Conservation (phyloP, 2,888 invertebrate species). For the Hirtodrosophila trivittata region DNA sequence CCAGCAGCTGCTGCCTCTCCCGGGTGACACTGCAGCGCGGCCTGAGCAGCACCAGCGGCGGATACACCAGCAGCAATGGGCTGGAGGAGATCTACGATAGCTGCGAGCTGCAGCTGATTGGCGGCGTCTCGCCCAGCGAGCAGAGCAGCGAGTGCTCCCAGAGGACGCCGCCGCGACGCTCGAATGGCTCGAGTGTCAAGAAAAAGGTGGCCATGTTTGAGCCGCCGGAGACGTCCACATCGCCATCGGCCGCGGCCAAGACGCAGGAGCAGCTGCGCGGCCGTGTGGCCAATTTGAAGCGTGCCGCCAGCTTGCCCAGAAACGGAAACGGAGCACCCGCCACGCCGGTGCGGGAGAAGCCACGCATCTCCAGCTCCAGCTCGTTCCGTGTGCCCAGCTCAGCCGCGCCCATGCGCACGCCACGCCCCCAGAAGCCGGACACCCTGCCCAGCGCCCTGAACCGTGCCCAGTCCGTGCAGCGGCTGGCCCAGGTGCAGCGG, state of each 20-base stretch:
- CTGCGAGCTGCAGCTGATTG: slow-evolving; percentile 71
- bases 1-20: slow-evolving; percentile 78
- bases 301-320: slow-evolving; percentile 83
- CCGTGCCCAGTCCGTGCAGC: slow-evolving; percentile 80
- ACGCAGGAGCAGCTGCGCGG: slow-evolving; percentile 76
- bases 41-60: slow-evolving; percentile 86
- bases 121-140: slow-evolving; percentile 85
- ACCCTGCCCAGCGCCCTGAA: slow-evolving; percentile 85
- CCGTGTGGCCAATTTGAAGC: slow-evolving; percentile 85
- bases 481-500: slow-evolving; percentile 76
- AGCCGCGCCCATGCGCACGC: slow-evolving; percentile 66
- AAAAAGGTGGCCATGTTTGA: slow-evolving; percentile 87
- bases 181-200: slow-evolving; percentile 83
- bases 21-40: slow-evolving; percentile 84
- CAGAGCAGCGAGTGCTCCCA: slow-evolving; percentile 91
- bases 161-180: slow-evolving; percentile 57
- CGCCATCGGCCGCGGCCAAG: slow-evolving; percentile 29
- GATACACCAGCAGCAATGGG: slow-evolving; percentile 87
- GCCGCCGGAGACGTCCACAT: slow-evolving; percentile 77
- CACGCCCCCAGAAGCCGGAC: slow-evolving; percentile 82
- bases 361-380: slow-evolving; percentile 77
- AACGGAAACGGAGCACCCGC: slow-evolving; percentile 84
- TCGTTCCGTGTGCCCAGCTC: slow-evolving; percentile 83
- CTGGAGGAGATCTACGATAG: slow-evolving; percentile 72
- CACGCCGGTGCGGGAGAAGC: slow-evolving; percentile 78